Percentiles rank a stretch among this genome's conserved stretches.
Conservation (phyloP, 2,113 vertebrate species). For the Conger conger region DNA sequence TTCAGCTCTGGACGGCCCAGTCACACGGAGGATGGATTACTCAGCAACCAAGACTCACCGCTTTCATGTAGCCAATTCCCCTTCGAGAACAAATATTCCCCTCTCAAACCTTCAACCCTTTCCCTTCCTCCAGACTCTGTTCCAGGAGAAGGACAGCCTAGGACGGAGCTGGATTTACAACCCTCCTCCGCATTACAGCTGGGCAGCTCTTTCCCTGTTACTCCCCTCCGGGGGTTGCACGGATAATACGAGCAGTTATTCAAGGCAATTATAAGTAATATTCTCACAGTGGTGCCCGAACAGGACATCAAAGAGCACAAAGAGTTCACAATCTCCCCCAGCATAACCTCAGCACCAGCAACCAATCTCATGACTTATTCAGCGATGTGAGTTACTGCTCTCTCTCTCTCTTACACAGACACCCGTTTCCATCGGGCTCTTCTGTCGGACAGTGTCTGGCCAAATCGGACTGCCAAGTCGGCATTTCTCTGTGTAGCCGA, state of each 20-base stretch:
- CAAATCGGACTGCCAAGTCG: neutral
- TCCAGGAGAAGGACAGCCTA: neutral
- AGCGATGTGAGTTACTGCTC: neutral
- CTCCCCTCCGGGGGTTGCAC: neutral
- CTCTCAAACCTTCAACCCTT: neutral
- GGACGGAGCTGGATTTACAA: neutral
- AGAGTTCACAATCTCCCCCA: neutral
- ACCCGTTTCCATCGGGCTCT: neutral
- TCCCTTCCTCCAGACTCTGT: neutral
- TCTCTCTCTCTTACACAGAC: neutral
- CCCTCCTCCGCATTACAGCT: neutral
- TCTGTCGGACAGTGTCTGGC: neutral
- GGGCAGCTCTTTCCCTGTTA: neutral
- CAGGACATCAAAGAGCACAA: neutral
- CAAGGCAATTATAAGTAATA: neutral
- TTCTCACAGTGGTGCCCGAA: neutral
- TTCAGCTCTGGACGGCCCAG: neutral
- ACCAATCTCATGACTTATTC: neutral
- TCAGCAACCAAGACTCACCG: neutral
- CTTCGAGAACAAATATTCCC: neutral
- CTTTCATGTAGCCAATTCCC: neutral
- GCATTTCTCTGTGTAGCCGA: neutral
- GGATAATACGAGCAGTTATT: slow-evolving; percentile 3
- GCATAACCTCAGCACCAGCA: neutral
- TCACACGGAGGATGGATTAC: neutral